Conservation (phyloP, 2,113 vertebrate genomes). For the Echinops telfairi region DNA sequence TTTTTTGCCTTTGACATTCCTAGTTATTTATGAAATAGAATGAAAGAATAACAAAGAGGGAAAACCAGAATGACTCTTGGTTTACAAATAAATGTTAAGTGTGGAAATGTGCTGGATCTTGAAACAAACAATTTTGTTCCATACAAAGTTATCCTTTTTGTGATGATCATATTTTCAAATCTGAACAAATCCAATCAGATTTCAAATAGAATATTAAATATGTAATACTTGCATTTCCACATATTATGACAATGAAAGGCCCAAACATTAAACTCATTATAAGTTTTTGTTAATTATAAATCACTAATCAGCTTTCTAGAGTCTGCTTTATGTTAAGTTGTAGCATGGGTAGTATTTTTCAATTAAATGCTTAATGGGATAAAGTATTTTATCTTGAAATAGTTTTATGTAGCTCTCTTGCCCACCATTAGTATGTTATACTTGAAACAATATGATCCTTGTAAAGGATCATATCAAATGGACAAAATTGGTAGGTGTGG, state of each 20-base stretch:
- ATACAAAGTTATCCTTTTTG: too few species aligned
- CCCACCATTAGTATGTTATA: background rate
- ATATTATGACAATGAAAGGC: background rate
- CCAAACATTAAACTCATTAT: background rate
- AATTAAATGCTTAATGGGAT: background rate
- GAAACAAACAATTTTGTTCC: too few species aligned
- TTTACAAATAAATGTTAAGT: too few species aligned
- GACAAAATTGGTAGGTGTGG: background rate
- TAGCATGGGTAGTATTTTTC: background rate
- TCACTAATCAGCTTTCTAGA: background rate
- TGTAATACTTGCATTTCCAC: background rate
- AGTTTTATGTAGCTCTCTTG: too few species aligned
- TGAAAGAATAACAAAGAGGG: too few species aligned
- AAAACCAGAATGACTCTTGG: too few species aligned
- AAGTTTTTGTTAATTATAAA: constrained; percentile 1
- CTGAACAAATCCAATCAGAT: too few species aligned
- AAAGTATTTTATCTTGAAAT: background rate
- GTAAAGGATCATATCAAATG: background rate
- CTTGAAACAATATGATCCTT: background rate
- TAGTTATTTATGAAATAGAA: too few species aligned
- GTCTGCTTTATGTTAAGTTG: background rate
- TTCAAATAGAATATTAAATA: too few species aligned
- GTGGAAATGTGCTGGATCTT: too few species aligned
- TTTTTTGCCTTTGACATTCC: too few species aligned
- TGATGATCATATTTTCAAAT: too few species aligned